Conservation (phyloP, 2,797 vertebrate species). For the Oreonectes daqikongensis region DNA sequence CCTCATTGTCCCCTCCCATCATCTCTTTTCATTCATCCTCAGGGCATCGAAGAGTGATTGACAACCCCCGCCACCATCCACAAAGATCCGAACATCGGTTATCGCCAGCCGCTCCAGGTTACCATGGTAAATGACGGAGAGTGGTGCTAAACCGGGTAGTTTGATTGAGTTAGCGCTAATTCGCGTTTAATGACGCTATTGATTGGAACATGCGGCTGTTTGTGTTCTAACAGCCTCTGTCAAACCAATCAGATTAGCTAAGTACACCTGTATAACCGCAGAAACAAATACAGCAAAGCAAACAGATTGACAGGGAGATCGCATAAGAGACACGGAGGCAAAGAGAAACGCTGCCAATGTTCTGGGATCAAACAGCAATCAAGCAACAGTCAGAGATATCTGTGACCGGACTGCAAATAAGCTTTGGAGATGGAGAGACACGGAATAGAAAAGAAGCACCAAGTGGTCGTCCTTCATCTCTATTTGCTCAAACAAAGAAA, state of each 20-base stretch:
- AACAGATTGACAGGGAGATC: conserved; percentile 27
- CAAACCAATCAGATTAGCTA: conserved; percentile 55
- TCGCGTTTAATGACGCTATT: conserved; percentile 61
- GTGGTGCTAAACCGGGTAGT: conserved; percentile 52
- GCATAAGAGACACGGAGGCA: neutral
- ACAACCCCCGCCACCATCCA: conserved; percentile 34
- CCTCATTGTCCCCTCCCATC: conserved; percentile 42
- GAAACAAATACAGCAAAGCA: conserved; percentile 48
- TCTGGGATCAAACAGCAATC: conserved; percentile 51
- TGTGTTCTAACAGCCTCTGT: conserved; percentile 57
- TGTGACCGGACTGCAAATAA: conserved; percentile 57
- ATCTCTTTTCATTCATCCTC: conserved; percentile 27
- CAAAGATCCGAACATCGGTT: conserved; percentile 35
- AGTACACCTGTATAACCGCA: conserved; percentile 49
- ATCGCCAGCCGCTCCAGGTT: conserved; percentile 35
- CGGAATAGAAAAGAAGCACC: conserved; percentile 32
- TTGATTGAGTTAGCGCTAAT: conserved; percentile 61
- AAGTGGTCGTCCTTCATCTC: conserved; percentile 40
- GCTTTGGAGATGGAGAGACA: conserved; percentile 26
- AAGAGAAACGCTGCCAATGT: conserved; percentile 25
- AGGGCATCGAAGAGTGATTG: conserved; percentile 47
- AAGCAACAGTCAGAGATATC: conserved; percentile 12
- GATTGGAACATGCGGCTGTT: conserved; percentile 53
- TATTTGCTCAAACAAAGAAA: conserved; percentile 52
- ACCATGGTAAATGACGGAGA: conserved; percentile 54